Conservation (phyloP, 2,113 vertebrate genomes). For the Gallinago media region DNA sequence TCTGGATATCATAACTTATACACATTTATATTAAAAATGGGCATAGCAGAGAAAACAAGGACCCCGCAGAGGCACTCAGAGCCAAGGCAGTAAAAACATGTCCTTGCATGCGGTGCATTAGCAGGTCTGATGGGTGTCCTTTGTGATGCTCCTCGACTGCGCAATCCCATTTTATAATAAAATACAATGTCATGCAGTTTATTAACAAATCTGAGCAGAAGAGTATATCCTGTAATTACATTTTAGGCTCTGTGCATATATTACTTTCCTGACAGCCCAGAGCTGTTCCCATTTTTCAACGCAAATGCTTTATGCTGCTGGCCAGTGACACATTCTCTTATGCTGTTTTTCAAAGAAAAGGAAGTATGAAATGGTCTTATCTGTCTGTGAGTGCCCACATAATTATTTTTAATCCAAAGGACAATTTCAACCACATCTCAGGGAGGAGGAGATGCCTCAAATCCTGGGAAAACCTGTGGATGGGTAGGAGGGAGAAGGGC, state of each 20-base stretch:
- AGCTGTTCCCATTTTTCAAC: constrained; percentile 7
- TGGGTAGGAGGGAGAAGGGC: not conserved
- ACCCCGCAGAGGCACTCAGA: not conserved
- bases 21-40: not conserved
- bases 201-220: not conserved
- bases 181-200: not conserved
- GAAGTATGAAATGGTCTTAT: not conserved
- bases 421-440: not conserved
- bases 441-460: not conserved
- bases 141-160: not conserved
- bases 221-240: not conserved
- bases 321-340: not conserved
- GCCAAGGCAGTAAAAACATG: not conserved
- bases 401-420: not conserved
- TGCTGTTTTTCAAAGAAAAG: not conserved
- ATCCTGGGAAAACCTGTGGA: not conserved
- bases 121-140: not conserved
- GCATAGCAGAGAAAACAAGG: not conserved
- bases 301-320: constrained; percentile 10
- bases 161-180: not conserved
- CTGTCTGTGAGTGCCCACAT: not conserved
- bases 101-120: not conserved
- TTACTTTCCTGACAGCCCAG: not conserved
- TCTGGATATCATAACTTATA: not conserved
- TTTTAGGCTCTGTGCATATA: not conserved